Base-by-base conservation (phyloP, 1,140 invertebrate species). In the Drosophila ohnishii region DNA sequence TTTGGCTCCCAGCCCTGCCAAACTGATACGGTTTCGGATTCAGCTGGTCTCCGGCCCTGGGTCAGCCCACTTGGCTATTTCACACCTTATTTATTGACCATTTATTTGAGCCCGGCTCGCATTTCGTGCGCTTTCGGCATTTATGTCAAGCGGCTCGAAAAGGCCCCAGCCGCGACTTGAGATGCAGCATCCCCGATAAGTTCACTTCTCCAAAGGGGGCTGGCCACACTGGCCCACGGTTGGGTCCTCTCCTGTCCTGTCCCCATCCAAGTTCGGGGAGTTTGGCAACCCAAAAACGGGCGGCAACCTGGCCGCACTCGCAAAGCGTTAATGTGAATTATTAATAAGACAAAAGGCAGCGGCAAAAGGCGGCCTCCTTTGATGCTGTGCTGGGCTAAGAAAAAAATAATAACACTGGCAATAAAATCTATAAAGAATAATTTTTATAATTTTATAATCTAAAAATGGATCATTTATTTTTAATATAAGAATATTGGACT, bases 251-350 rank as follows among this genome's bases (percentile, higher is more conserved):
- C 22, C 42, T 3, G 53, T 44, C 65, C 51, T 47, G 39, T 35
- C 40, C 35, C 35, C 16, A 11, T 1, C 34, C 13, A 28, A 34
- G 47, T 19, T n/a, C 42, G 25, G 28, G 22, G 42, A 34, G 34
- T 37, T 64, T 63, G 75, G 53, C 47, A 35, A 22, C 13, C 34
- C 19, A 32, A 63, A 70, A 78, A 62, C 79, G 79, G 80, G 83
- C 84, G 80, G 80, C 74, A 85, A 89, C 81, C 72, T 85, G 78
- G 86, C 75, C 76, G 89, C 86, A 78, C 86, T 84, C 84, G 77
- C 83, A 90, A 90, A 90, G 89, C 90, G 89, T 90, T 90, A 90
- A 90, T 90, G 90, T 90, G 90, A 90, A 90, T 90, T 90, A 90
- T 90, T 90, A 90, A 90, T 90, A 90, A 90, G 90, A 90, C 82